A percentile compares a stretch with the other conserved stretches of the same genome.
phyloP scores from a whole-genome alignment of 2,797 vertebrate species.

The Eremophila alpestris region DNA sequence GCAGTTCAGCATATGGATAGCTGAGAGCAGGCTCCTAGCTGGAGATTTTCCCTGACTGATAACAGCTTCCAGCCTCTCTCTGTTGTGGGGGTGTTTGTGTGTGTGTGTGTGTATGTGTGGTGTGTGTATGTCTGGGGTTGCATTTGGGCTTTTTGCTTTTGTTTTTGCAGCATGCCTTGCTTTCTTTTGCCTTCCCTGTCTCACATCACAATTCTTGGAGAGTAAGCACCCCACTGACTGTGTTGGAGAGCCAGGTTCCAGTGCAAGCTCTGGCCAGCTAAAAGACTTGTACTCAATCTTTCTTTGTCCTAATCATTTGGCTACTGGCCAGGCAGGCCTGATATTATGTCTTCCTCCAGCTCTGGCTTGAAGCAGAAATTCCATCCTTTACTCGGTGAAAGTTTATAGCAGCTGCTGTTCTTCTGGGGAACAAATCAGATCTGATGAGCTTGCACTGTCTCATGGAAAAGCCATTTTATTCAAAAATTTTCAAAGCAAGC shows the following conservation, averaged over 20 bases:
- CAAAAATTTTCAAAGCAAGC: not conserved
- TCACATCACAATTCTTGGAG: not conserved
- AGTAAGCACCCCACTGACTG: not conserved
- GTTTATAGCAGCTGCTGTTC: slow-evolving; percentile 48
- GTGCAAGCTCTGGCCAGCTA: not conserved
- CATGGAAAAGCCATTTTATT: slow-evolving; percentile 51
- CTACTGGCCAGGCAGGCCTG: not conserved
- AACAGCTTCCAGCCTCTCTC: not conserved
- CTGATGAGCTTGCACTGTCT: slow-evolving; percentile 40
- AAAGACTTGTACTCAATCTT: not conserved
- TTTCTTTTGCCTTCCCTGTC: not conserved
- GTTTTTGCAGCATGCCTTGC: not conserved
- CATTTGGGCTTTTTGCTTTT: not conserved
- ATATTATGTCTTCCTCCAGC: slow-evolving; percentile 8
- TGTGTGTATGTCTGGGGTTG: not conserved
- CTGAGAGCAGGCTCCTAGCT: not conserved
- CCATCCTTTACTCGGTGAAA: slow-evolving; percentile 3
- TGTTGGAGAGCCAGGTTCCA: not conserved
- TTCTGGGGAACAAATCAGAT: slow-evolving; percentile 56
- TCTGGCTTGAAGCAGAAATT: slow-evolving; percentile 41
- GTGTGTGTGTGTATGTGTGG: no score
- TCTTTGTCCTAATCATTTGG: slow-evolving; percentile 27
- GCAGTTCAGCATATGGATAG: not conserved
- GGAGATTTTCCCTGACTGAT: not conserved
- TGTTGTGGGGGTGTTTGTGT: not conserved